These are phyloP conservation scores for Anhinga rufa DNA, from an alignment of 2,113 vertebrate species.

Conservation along the genomic window DNA sequence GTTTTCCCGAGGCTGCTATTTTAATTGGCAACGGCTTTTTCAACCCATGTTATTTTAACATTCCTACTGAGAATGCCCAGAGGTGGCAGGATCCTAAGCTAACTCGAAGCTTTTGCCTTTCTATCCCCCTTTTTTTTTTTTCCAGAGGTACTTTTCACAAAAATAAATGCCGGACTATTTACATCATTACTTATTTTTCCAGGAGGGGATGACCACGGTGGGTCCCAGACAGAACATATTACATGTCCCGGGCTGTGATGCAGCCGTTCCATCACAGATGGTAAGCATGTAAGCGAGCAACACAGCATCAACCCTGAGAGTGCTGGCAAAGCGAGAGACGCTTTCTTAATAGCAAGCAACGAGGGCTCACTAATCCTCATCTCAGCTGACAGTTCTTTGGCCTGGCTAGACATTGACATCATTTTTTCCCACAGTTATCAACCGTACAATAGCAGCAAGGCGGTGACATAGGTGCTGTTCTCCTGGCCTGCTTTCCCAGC, in stretches of 20 bases:
- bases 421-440: slow-evolving; percentile 12
- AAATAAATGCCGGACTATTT: background rate
- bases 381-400: background rate
- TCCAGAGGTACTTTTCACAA: background rate
- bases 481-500: background rate
- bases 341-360: background rate
- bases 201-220: background rate
- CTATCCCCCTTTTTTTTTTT: background rate
- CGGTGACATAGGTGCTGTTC: background rate
- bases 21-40: background rate
- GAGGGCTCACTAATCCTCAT: slow-evolving; percentile 9
- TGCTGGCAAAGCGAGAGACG: background rate
- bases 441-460: background rate
- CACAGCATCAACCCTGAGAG: background rate
- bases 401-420: background rate
- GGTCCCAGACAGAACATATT: background rate
- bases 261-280: background rate
- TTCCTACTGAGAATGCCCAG: background rate
- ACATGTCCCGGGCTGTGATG: background rate
- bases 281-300: background rate
- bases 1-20: background rate
- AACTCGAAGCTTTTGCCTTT: background rate
- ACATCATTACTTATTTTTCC: background rate
- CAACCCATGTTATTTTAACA: background rate
- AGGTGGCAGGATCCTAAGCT: background rate